These are phyloP conservation scores for Branchinecta lindahli DNA, from an alignment of 1,140 invertebrate genomes.

Conservation along the genomic window DNA sequence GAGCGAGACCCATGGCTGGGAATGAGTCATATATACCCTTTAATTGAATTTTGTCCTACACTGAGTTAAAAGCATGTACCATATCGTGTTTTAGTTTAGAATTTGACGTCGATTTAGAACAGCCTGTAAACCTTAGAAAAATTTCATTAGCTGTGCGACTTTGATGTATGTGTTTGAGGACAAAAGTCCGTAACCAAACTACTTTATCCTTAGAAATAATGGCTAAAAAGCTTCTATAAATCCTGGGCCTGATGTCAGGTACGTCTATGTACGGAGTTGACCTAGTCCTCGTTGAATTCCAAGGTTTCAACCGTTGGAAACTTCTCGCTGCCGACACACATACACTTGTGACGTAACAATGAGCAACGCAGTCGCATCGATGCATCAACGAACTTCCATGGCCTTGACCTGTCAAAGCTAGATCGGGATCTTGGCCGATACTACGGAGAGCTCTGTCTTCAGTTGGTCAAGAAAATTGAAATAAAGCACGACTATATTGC, in stretches of 20 bases:
- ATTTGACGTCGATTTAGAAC: no score
- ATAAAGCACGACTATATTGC: background rate
- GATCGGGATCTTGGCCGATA: background rate
- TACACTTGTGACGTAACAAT: background rate
- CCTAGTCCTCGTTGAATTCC: background rate
- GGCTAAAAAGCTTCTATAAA: background rate
- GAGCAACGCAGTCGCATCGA: background rate
- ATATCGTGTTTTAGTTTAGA: no score
- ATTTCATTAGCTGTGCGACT: no score
- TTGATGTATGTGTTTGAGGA: no score
- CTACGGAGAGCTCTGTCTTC: background rate
- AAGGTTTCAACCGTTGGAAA: background rate
- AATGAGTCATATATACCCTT: no score
- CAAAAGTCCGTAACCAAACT: background rate
- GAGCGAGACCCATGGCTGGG: no score
- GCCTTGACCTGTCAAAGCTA: background rate
- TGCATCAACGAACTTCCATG: background rate
- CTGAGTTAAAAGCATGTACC: no score
- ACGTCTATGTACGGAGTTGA: conserved; percentile 4
- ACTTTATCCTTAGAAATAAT: background rate
- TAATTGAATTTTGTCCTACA: no score
- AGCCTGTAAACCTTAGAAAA: no score
- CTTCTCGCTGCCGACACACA: background rate
- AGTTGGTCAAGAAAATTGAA: background rate
- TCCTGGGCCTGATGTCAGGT: conserved; percentile 4